Evolutionary conservation across 2,797 vertebrate species (phyloP), one percentile per base, ranked within the genome.

Genomic region (Danio aesculapii): DNA sequence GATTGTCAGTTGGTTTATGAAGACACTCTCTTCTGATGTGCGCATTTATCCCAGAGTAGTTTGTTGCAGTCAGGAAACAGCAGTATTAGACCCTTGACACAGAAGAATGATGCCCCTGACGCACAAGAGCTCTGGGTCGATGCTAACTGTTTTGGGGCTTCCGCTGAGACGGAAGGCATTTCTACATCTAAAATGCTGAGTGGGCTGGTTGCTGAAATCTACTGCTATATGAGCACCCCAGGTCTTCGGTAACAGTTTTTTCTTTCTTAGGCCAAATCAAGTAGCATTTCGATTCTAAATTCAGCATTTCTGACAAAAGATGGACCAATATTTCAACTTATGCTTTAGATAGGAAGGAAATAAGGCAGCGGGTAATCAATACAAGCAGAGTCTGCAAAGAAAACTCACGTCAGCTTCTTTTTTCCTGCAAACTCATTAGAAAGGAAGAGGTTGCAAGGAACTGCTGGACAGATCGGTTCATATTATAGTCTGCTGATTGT

Each of bases 361-460:
- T 13, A 46, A 75, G 82, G 70, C 64, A 67, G 47, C 55, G 53
- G 68, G 66, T 46, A 75, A 88, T 89, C 86, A 64, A 88, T 89
- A 79, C 77, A 81, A 71, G 81, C 55, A 80, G 85, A 81, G 79
- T 19, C 21, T 70, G 44, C 58, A 69, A 68, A 83, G 73, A 81
- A 84, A 87, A 69, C 53, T 19, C 64, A 84, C 58, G 75, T 77
- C 85, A 85, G 82, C 83, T 73, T 70, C 61, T 83, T 86, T 30
- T 30, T 30, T 30, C 76, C 64, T 86, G 86, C 85, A 70, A 86
- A 87, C 83, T 86, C 88, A 85, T 87, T 87, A 77, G 64, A 87
- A 88, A 81, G 50, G 62, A 77, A 82, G 76, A 77, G 77, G 67
- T 46, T 64, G 57, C 41, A 76, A 77, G 64, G 81, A 44, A 53